phyloP scores from a whole-genome alignment of 2,113 vertebrate species.

The Corvus hawaiiensis region DNA sequence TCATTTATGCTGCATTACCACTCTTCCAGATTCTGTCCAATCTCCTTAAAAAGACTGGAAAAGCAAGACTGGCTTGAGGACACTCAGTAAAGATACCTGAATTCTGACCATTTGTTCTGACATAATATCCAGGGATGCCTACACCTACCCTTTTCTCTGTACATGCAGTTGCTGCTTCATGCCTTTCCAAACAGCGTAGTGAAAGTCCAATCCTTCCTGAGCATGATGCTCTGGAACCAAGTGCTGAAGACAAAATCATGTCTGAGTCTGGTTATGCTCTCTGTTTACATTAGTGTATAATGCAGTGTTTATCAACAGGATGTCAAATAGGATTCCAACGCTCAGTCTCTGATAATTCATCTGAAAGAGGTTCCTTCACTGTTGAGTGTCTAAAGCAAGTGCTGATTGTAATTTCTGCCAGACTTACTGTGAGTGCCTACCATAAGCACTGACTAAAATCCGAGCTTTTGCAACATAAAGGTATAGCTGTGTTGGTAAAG shows the following conservation, averaged over 20 bases:
- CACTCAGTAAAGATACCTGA: neutral
- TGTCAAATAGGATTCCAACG: neutral
- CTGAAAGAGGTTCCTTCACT: neutral
- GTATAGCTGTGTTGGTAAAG: neutral
- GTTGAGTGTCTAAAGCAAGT: neutral
- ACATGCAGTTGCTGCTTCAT: neutral
- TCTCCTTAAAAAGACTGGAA: neutral
- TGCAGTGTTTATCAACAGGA: neutral
- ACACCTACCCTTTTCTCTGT: neutral
- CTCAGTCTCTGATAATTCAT: neutral
- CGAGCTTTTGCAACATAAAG: neutral
- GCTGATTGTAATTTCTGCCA: neutral
- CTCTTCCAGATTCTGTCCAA: neutral
- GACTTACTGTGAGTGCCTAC: neutral
- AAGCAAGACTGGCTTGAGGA: neutral
- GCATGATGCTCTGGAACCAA: neutral
- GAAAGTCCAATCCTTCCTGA: neutral
- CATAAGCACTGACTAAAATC: neutral
- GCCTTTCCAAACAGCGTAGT: neutral
- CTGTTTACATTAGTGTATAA: neutral
- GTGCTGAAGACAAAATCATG: neutral
- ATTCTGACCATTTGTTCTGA: neutral
- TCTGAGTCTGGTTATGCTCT: neutral
- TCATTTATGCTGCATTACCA: neutral
- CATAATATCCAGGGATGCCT: neutral